Evolutionary conservation across 2,888 invertebrate genomes (phyloP).

Genomic region (Ophraella communa): DNA sequence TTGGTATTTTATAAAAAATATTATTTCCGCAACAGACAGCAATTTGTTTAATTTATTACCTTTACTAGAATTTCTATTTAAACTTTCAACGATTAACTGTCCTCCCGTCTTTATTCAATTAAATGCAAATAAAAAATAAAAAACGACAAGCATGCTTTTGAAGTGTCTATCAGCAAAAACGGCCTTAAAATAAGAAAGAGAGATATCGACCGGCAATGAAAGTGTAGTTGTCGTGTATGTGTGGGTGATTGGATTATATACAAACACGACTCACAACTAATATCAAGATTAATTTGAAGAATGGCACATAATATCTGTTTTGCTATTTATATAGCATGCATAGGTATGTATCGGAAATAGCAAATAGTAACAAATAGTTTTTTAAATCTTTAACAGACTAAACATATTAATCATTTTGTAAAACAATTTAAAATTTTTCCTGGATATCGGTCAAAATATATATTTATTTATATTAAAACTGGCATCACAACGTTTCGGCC

Average conservation of each 20-base stretch:
- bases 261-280: constrained; percentile 30
- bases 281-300: constrained; percentile 37
- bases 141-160: background rate
- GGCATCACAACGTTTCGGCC: no score
- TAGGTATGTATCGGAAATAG: no score
- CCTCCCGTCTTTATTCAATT: background rate
- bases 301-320: constrained; percentile 15
- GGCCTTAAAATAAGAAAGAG: background rate
- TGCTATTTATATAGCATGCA: no score
- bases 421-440: no score
- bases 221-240: constrained; percentile 32
- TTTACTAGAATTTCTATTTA: background rate
- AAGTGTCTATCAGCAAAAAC: constrained; percentile 1
- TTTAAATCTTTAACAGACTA: no score
- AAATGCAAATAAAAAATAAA: background rate
- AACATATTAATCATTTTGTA: no score
- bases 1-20: no score
- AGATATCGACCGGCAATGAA: background rate
- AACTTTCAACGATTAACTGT: background rate
- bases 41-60: background rate
- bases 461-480: no score
- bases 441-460: no score
- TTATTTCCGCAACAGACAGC: background rate
- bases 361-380: no score
- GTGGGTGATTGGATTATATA: constrained; percentile 33